These are phyloP conservation scores for Andrena bucephala DNA, from an alignment of 2,888 invertebrate species.

Conservation along the genomic window DNA sequence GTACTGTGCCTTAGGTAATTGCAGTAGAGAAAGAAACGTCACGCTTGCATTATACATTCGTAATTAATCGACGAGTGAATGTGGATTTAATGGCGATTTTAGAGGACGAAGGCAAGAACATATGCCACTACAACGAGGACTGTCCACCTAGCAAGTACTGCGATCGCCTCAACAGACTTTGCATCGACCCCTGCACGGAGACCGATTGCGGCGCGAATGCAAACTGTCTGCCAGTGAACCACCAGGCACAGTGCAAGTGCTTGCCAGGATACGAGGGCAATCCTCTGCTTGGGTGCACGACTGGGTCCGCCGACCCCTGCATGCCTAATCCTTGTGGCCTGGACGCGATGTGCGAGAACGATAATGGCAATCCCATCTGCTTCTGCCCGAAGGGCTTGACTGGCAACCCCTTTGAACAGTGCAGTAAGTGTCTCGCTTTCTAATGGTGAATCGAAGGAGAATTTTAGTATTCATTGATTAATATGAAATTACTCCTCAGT, in stretches of 20 bases:
- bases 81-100: constrained; percentile 50
- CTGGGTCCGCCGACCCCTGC: constrained; percentile 91
- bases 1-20: constrained; percentile 91
- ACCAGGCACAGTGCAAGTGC: constrained; percentile 93
- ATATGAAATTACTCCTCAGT: constrained; percentile 86
- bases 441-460: not conserved
- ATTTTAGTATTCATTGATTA: not conserved
- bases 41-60: not conserved
- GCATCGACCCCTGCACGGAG: constrained; percentile 92
- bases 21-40: not conserved
- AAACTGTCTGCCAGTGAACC: constrained; percentile 92
- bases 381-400: constrained; percentile 95
- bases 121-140: constrained; percentile 96
- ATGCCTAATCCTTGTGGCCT: constrained; percentile 95
- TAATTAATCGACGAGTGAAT: too few species aligned
- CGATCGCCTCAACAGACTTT: constrained; percentile 93
- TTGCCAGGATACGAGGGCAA: constrained; percentile 93
- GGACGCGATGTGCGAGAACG: constrained; percentile 93
- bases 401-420: constrained; percentile 95
- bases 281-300: constrained; percentile 90
- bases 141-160: constrained; percentile 95
- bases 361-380: constrained; percentile 94
- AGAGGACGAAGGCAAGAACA: constrained; percentile 86
- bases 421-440: constrained; percentile 89
- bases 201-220: constrained; percentile 93